These are phyloP conservation scores for Tinea trinotella DNA, from an alignment of 2,888 invertebrate genomes.

Conservation along the genomic window DNA sequence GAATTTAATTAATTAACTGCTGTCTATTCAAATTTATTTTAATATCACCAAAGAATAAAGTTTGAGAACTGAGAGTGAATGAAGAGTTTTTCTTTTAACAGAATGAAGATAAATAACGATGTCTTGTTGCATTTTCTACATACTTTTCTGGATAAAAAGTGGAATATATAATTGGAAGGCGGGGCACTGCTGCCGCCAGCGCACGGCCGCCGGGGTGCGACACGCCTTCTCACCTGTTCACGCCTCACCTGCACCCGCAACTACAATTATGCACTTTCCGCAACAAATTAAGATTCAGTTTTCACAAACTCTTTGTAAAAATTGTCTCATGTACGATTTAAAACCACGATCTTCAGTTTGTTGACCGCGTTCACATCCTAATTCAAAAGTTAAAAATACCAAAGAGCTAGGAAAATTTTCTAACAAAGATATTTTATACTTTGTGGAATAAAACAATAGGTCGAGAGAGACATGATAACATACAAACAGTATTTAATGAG, in stretches of 20 bases:
- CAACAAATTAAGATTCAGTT: neutral
- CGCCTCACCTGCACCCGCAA: slow-evolving; percentile 32
- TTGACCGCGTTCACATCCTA: too few species aligned
- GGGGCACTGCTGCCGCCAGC: slow-evolving; percentile 23
- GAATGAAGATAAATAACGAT: too few species aligned
- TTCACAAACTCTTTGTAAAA: neutral
- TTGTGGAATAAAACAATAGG: slow-evolving; percentile 16
- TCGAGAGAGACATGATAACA: slow-evolving; percentile 11
- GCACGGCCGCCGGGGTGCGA: slow-evolving; percentile 30
- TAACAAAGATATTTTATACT: slow-evolving; percentile 8
- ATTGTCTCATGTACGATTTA: too few species aligned
- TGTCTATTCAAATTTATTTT: too few species aligned
- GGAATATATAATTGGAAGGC: slow-evolving; percentile 16
- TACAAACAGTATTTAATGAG: slow-evolving; percentile 16
- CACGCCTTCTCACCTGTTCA: slow-evolving; percentile 42
- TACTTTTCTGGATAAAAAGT: neutral
- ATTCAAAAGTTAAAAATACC: too few species aligned
- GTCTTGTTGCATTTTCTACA: neutral
- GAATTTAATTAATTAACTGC: too few species aligned
- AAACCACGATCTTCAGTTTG: too few species aligned
- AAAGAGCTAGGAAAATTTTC: neutral
- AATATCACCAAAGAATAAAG: too few species aligned
- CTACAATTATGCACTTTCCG: slow-evolving; percentile 1
- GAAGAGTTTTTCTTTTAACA: too few species aligned
- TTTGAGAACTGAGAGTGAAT: too few species aligned